Evolutionary conservation across 2,113 vertebrate species (phyloP), one percentile per base, ranked within the genome.

Genomic region (Probosciger aterrimus): DNA sequence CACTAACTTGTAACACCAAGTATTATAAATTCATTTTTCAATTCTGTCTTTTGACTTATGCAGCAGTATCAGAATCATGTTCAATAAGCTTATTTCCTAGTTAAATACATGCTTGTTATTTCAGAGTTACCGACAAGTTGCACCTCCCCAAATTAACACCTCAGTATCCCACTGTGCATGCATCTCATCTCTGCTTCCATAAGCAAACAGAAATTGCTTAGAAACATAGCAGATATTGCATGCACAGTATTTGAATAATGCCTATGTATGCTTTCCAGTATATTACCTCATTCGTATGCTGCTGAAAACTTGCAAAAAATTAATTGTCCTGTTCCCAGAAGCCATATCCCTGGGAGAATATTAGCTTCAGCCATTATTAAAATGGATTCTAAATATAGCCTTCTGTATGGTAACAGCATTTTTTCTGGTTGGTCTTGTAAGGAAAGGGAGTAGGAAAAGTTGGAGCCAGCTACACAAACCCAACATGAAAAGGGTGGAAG

Each of bases 121-220:
- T 86, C 57, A 89, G 64, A 74, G 24, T 41, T 69, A 76, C 57
- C 57, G 11, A 67, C 43, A 90, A 88, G 53, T 19, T 50, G 63
- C 18, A 50, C 28, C 28, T 96, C 68, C 60, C 55, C 55, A 92
- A 90, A 88, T 80, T 86, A 92, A 82, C 49, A 57, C 31, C 76
- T 91, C 55, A 3, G 19, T 88, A 88, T 55, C 50, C 50, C n/a
- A 74, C 64, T 62, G 46, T 50, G 75, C 35, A 46, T 25, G 13
- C 39, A 86, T 55, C 86, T 93, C 60, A 85, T 55, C 87, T 80
- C 49, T 70, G 67, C 41, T 94, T 74, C 60, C 71, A 82, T 33
- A 94, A 90, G 75, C 78, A 95, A 89, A 69, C 19, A 94, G 67
- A 85, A 94, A 86, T 25, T 93, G 78, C 78, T 95, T 86, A 64